Evolutionary conservation across 2,113 vertebrate species (phyloP), one percentile per base, ranked within the genome.

Genomic region (Chaetops frenatus): DNA sequence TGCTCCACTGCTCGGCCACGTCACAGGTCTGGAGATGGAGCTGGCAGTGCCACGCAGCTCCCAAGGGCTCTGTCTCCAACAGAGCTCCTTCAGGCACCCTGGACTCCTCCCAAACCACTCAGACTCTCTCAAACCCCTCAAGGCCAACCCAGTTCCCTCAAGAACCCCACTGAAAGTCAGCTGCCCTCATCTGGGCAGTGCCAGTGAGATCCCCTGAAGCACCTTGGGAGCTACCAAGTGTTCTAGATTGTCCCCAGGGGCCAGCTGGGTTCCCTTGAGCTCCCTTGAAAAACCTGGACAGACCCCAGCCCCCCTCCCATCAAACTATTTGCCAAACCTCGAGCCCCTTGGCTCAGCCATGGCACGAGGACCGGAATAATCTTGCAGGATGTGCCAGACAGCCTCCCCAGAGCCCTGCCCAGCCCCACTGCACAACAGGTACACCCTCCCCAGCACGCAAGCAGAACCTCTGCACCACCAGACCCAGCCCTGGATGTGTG

Each of bases 341-440:
- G 1, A 80, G 57, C 8, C 18, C 47, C 47, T 36, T 6, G 1
- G 25, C 6, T 81, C 44, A 50, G 10, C 56, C 72, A 20, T 0
- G 3, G 28, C 12, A 11, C 3, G 25, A 85, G 29, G 35, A 18
- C 8, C 2, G 11, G n/a, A 38, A 35, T 6, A 60, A 40, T 6
- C 31, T 11, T 19, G 21, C 1, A 5, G 38, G 35, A 11, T 1
- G 2, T 53, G 69, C 27, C 42, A 0, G 0, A 29, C 14, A 5
- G 5, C 40, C 21, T 24, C 18, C 42, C 53, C 5, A 2, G 42
- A 21, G 47, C 18, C 42, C 47, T 21, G 2, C 9, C 40, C 73
- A 67, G 18, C 48, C 31, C 44, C 5, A 3, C 11, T 20, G 40
- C 33, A 25, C 1, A 10, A 13, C 8, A 14, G 1, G 21, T 36